A percentile compares a stretch with the other conserved stretches of the same genome.
These are phyloP conservation scores for Furcula furcula DNA, from an alignment of 2,888 invertebrate species.

Conservation along the genomic window DNA sequence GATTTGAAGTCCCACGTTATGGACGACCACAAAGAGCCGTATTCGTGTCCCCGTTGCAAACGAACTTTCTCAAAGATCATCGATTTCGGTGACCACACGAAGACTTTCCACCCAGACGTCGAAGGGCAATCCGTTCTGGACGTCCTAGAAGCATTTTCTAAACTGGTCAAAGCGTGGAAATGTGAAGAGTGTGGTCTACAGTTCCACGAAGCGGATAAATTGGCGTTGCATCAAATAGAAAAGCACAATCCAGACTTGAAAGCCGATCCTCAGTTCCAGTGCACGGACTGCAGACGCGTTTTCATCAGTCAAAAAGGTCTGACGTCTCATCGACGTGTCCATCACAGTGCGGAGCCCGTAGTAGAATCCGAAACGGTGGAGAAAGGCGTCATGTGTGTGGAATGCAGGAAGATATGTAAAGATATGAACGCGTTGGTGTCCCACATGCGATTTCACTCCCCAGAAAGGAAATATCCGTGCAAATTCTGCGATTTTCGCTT, in stretches of 20 bases:
- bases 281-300: slow-evolving; percentile 64
- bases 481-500: slow-evolving; percentile 74
- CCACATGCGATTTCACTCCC: slow-evolving; percentile 68
- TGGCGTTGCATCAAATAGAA: slow-evolving; percentile 66
- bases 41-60: slow-evolving; percentile 60
- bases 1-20: slow-evolving; percentile 67
- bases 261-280: slow-evolving; percentile 60
- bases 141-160: slow-evolving; percentile 67
- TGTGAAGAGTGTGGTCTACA: slow-evolving; percentile 71
- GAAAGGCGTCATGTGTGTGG: slow-evolving; percentile 63
- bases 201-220: slow-evolving; percentile 67
- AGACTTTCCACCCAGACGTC: slow-evolving; percentile 60
- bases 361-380: slow-evolving; percentile 50
- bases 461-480: slow-evolving; percentile 66
- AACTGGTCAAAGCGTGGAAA: slow-evolving; percentile 71
- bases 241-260: slow-evolving; percentile 61
- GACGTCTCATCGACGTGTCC: slow-evolving; percentile 63
- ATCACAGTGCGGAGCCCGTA: slow-evolving; percentile 50
- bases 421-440: slow-evolving; percentile 62
- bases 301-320: slow-evolving; percentile 66
- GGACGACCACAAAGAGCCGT: slow-evolving; percentile 67
- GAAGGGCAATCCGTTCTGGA: slow-evolving; percentile 66
- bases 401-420: slow-evolving; percentile 70
- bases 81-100: slow-evolving; percentile 66
- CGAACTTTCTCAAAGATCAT: slow-evolving; percentile 59